Evolutionary conservation across 2,113 vertebrate species (phyloP).

Genomic region (Tympanuchus pallidicinctus): DNA sequence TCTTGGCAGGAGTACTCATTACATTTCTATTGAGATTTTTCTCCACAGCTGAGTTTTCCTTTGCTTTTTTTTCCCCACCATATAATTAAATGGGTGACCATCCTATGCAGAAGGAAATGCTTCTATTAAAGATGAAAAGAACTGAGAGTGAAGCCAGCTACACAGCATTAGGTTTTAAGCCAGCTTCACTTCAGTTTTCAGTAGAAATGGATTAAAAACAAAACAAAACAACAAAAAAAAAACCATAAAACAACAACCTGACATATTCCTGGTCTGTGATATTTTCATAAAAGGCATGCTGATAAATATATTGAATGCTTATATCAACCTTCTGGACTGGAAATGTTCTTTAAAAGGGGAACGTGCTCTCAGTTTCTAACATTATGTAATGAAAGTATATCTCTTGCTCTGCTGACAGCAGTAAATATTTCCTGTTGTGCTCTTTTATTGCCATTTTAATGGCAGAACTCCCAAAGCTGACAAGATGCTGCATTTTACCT

Average conservation of each 20-base stretch:
- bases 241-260: neutral
- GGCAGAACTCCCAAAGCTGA: conserved; percentile 1
- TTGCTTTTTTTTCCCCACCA: neutral
- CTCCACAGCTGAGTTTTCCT: conserved; percentile 50
- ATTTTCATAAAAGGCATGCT: neutral
- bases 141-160: conserved; percentile 17
- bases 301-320: neutral
- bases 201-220: neutral
- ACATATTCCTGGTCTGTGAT: neutral
- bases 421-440: neutral
- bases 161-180: neutral
- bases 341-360: neutral
- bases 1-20: conserved; percentile 53
- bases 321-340: neutral
- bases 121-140: conserved; percentile 49
- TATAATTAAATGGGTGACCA: conserved; percentile 60
- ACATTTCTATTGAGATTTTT: conserved; percentile 55
- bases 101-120: conserved; percentile 52
- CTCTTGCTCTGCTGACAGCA: conserved; percentile 18
- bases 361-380: neutral
- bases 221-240: too few species aligned
- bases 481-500: neutral
- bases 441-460: neutral
- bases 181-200: conserved; percentile 15
- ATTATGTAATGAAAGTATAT: neutral